Evolutionary conservation across 1,140 invertebrate species (phyloP).

Genomic region (Micrasema longulum): DNA sequence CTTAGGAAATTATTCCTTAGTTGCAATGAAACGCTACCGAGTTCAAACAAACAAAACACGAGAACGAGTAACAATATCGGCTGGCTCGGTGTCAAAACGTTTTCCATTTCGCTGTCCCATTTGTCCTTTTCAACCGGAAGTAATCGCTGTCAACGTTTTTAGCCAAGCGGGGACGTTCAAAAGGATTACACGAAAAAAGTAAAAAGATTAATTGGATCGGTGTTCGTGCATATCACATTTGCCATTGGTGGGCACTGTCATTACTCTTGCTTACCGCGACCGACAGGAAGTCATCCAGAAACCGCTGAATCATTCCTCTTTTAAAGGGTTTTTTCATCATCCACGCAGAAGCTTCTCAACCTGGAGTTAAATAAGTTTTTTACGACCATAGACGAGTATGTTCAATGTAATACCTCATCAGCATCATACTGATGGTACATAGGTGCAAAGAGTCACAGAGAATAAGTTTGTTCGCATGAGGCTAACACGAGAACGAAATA

Average conservation of each 20-base stretch:
- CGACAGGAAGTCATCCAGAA: slow-evolving; percentile 26
- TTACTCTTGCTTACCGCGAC: slow-evolving; percentile 39
- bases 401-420: background rate
- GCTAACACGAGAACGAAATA: no score
- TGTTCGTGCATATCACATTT: slow-evolving; percentile 35
- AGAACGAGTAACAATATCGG: background rate
- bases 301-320: slow-evolving; percentile 32
- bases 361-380: background rate
- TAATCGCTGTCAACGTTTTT: no score
- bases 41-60: background rate
- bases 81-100: background rate
- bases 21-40: background rate
- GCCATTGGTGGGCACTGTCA: slow-evolving; percentile 28
- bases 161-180: background rate
- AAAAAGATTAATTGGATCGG: slow-evolving; percentile 31
- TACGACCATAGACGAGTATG: no score
- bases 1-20: no score
- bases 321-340: slow-evolving; percentile 26
- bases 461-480: no score
- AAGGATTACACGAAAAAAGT: slow-evolving; percentile 29
- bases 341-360: background rate
- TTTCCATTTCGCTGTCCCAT: background rate
- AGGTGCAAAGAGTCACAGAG: background rate
- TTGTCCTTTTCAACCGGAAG: background rate
- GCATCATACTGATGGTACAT: background rate